These are phyloP conservation scores for Drosophila ogumai DNA, from an alignment of 1,140 invertebrate species.

Conservation along the genomic window DNA sequence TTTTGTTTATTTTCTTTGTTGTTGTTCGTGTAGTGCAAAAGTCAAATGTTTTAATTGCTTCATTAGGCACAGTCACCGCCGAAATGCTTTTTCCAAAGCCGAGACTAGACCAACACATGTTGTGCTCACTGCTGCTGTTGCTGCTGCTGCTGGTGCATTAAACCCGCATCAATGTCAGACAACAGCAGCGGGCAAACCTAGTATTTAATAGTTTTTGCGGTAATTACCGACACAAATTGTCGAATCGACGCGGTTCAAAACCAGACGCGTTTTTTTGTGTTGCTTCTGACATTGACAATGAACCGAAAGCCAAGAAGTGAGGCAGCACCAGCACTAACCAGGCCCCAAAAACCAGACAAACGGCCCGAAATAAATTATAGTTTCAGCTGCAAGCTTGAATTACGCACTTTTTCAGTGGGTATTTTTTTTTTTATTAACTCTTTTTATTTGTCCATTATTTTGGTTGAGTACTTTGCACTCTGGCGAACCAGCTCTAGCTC, in stretches of 20 bases:
- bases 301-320: slow-evolving; percentile 49
- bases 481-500: neutral
- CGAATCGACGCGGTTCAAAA: slow-evolving; percentile 52
- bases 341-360: slow-evolving; percentile 31
- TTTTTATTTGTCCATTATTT: slow-evolving; percentile 14
- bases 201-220: slow-evolving; percentile 47
- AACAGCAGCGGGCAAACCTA: slow-evolving; percentile 30
- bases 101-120: slow-evolving; percentile 40
- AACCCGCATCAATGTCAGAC: slow-evolving; percentile 76
- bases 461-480: slow-evolving; percentile 27
- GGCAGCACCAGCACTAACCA: slow-evolving; percentile 4
- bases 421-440: slow-evolving; percentile 2
- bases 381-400: slow-evolving; percentile 60
- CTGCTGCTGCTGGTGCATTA: slow-evolving; percentile 56
- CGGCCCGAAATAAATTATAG: slow-evolving; percentile 33
- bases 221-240: slow-evolving; percentile 75
- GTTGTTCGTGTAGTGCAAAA: slow-evolving; percentile 29
- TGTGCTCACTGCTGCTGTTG: slow-evolving; percentile 29
- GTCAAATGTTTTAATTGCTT: slow-evolving; percentile 65
- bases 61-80: slow-evolving; percentile 37
- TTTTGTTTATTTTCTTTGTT: neutral
- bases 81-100: slow-evolving; percentile 37
- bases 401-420: slow-evolving; percentile 48
- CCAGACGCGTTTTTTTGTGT: slow-evolving; percentile 44
- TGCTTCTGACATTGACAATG: slow-evolving; percentile 75